A percentile compares a stretch with the other conserved stretches of the same genome.
These are phyloP conservation scores for Fringilla coelebs DNA, from an alignment of 2,797 vertebrate species.

Conservation along the genomic window DNA sequence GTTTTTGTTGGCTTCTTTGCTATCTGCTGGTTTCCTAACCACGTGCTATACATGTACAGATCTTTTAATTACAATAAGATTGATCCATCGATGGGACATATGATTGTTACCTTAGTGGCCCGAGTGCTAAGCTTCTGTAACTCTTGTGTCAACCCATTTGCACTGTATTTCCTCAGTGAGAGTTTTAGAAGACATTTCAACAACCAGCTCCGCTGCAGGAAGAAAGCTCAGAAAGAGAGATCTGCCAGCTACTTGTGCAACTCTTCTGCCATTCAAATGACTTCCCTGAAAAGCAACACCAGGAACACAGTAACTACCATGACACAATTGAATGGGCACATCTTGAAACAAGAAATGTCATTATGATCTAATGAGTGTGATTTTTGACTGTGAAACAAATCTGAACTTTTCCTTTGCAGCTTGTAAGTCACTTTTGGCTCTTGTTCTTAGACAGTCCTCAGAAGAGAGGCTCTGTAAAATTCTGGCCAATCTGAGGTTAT, in stretches of 20 bases:
- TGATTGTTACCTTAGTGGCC: slow-evolving; percentile 79
- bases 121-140: slow-evolving; percentile 82
- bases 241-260: slow-evolving; percentile 84
- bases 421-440: background rate
- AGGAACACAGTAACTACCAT: slow-evolving; percentile 73
- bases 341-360: slow-evolving; percentile 79
- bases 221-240: slow-evolving; percentile 70
- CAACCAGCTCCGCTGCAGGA: slow-evolving; percentile 83
- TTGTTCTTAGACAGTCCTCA: background rate
- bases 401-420: background rate
- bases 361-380: slow-evolving; percentile 69
- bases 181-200: slow-evolving; percentile 83
- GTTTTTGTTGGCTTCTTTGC: slow-evolving; percentile 83
- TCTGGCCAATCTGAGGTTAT: background rate
- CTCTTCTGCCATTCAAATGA: slow-evolving; percentile 89
- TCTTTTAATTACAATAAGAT: slow-evolving; percentile 82
- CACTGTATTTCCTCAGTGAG: slow-evolving; percentile 82
- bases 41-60: slow-evolving; percentile 82
- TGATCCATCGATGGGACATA: slow-evolving; percentile 77
- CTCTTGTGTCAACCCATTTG: slow-evolving; percentile 85
- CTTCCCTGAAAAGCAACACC: slow-evolving; percentile 86
- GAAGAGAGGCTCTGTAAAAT: background rate
- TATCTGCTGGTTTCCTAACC: slow-evolving; percentile 84
- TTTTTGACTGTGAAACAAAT: background rate
- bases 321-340: slow-evolving; percentile 77